Percentiles rank a stretch among this genome's conserved stretches.
Conservation (phyloP, 2,888 invertebrate species). For the Xiphydria camelus region DNA sequence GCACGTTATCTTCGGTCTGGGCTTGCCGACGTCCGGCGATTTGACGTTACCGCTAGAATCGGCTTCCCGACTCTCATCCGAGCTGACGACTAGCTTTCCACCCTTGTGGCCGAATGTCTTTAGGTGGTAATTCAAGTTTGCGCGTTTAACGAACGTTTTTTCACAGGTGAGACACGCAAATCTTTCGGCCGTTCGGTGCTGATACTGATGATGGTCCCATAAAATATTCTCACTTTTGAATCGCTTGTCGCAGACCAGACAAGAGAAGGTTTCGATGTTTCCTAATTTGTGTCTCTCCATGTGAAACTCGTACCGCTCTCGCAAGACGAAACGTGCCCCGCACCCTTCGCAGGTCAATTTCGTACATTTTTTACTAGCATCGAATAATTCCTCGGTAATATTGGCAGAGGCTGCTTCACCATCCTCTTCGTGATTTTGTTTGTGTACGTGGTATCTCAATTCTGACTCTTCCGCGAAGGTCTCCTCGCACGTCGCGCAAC, state of each 20-base stretch:
- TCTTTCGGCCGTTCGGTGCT: conserved; percentile 10
- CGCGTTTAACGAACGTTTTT: conserved; percentile 10
- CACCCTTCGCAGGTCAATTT: conserved; percentile 10
- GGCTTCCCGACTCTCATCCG: neutral
- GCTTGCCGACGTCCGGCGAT: conserved; percentile 9
- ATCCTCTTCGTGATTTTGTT: neutral
- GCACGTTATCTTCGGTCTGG: conserved; percentile 13
- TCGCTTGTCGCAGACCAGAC: conserved; percentile 8
- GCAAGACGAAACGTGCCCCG: conserved; percentile 11
- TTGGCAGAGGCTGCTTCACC: neutral
- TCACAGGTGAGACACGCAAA: conserved; percentile 10
- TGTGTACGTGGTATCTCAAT: neutral
- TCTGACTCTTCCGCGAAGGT: neutral
- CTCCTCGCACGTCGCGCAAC: neutral
- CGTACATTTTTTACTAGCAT: conserved; percentile 1
- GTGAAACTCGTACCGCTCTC: conserved; percentile 14
- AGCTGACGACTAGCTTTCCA: conserved; percentile 6
- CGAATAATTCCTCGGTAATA: neutral
- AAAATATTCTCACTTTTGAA: conserved; percentile 15
- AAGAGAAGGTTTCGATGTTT: conserved; percentile 8
- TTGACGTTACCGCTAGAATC: neutral
- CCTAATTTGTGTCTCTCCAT: conserved; percentile 11
- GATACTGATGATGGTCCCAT: conserved; percentile 16
- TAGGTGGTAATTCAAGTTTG: conserved; percentile 12
- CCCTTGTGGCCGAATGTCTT: conserved; percentile 12